Evolutionary conservation across 2,113 vertebrate species (phyloP).

Genomic region (Lasiurus borealis): DNA sequence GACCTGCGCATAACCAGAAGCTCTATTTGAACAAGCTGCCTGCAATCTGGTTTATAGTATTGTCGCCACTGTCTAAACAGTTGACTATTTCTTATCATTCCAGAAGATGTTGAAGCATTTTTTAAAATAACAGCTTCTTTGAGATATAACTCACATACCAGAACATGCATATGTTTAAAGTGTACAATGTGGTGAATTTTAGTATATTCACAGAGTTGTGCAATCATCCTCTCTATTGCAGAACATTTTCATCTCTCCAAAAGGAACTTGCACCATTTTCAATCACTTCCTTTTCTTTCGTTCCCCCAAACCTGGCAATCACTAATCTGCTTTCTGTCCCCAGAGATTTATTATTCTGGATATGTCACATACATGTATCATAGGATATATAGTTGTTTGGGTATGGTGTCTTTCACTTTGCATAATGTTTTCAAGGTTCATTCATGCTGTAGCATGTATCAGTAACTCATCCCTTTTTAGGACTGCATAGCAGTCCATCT

Average conservation of each 20-base stretch:
- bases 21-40: background rate
- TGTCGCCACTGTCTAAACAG: background rate
- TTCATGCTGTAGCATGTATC: fast-evolving
- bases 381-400: background rate
- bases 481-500: background rate
- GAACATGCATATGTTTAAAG: background rate
- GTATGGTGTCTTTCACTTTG: background rate
- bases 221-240: too few species aligned
- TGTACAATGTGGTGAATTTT: background rate
- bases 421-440: background rate
- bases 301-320: fast-evolving
- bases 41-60: background rate
- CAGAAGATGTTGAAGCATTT: background rate
- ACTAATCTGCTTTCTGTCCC: background rate
- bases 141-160: background rate
- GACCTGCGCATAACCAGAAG: background rate
- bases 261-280: background rate
- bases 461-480: background rate
- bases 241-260: background rate
- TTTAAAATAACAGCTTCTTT: background rate
- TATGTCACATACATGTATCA: background rate
- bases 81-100: background rate
- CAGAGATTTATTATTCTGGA: background rate
- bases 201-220: background rate
- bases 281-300: background rate